These are phyloP conservation scores for Progne subis DNA, from an alignment of 2,113 vertebrate genomes.

Conservation along the genomic window DNA sequence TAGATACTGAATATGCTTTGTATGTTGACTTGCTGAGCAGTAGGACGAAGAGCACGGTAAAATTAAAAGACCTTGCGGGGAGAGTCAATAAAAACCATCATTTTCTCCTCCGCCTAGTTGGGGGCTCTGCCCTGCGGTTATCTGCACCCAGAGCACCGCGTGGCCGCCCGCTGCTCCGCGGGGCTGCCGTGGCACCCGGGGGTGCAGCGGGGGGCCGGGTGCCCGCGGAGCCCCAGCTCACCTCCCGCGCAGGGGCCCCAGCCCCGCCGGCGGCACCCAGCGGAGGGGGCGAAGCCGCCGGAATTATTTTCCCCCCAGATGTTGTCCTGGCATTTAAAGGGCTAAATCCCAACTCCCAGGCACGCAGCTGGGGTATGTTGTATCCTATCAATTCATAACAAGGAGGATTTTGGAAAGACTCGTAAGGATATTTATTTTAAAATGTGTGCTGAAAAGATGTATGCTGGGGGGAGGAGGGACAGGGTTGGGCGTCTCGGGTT, in stretches of 20 bases:
- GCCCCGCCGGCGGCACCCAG: background rate
- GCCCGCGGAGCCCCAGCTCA: background rate
- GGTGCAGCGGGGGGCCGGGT: no score
- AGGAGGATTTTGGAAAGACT: constrained; percentile 21
- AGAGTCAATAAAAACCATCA: background rate
- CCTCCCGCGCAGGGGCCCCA: background rate
- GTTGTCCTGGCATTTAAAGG: background rate
- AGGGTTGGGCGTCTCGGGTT: background rate
- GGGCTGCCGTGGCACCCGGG: background rate
- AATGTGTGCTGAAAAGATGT: constrained; percentile 39
- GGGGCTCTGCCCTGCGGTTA: background rate
- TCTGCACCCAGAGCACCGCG: background rate
- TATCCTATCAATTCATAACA: constrained; percentile 10
- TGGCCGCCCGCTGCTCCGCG: background rate
- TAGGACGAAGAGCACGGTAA: background rate
- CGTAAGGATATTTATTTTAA: constrained; percentile 45
- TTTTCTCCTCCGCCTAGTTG: rapidly evolving
- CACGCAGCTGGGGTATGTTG: background rate
- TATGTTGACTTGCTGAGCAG: background rate
- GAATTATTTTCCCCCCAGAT: background rate
- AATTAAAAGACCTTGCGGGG: background rate
- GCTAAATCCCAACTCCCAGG: background rate
- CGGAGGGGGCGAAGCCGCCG: rapidly evolving
- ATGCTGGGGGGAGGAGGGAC: background rate
- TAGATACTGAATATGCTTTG: background rate